Evolutionary conservation across 2,113 vertebrate species (phyloP), one percentile per base, ranked within the genome.

Genomic region (Microtus pennsylvanicus): DNA sequence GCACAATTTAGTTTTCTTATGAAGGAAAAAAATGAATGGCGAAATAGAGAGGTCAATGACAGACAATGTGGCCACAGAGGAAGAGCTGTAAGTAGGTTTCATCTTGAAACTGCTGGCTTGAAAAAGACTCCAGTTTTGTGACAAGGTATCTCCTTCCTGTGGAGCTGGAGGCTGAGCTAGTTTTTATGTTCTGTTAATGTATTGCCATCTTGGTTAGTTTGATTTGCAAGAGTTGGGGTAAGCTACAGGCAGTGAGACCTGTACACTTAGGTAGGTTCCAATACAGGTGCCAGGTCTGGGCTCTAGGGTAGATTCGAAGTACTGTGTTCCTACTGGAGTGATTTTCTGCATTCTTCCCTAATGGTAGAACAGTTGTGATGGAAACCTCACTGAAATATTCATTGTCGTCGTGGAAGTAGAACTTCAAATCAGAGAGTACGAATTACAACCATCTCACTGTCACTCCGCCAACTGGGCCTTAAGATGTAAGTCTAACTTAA

Each of bases 1-100:
- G n/a, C n/a, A 65, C 52, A 86, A 74, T 2, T 2, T 93, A 67
- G 45, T 95, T 96, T 96, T 75, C 58, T 93, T 95, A 85, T 83
- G 67, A 91, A 93, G 58, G 52, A 93, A 69, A 87, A 50, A 45
- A 93, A 96, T 97, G 12, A 0, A 42, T 93, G 70, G 76, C 22
- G 7, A 26, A 30, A 1, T 0, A 95, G 65, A 7, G 90, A 96
- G 33, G 67, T 35, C 11, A 94, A 30, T 81, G 61, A 78, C 69
- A 94, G 86, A 7, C 89, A 55, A 55, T 47, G 80, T 17, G 3
- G 75, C 7, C 0, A 92, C 11, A 74, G 55, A 80, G 16, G 50
- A 10, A 80, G 55, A 90, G 50, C 35, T 93, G 67, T 61, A 33
- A 22, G 1, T 4, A 22, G 24, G 16, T 19, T 69, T 22, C 0